phyloP scores from a whole-genome alignment of 2,113 vertebrate species.

The pig (Sus scrofa) region DNA sequence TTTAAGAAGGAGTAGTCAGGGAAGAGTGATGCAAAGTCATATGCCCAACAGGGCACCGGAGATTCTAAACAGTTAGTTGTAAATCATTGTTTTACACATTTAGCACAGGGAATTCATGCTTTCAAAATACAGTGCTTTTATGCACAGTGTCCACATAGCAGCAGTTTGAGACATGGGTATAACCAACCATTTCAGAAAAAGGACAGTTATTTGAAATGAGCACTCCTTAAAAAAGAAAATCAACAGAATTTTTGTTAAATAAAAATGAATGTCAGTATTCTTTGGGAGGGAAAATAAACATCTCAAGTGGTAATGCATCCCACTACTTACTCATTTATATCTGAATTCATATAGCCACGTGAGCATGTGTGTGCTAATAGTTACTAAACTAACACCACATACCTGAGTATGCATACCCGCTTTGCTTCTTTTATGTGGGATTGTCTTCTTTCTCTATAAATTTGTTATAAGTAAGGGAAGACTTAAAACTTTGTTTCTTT shows the following conservation, averaged over 20 bases:
- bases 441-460: background rate
- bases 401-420: background rate
- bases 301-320: constrained; percentile 9
- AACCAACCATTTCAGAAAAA: background rate
- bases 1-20: background rate
- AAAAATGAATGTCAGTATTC: constrained; percentile 13
- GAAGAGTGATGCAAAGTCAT: constrained; percentile 41
- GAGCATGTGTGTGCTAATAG: background rate
- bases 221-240: constrained; percentile 28
- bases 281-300: background rate
- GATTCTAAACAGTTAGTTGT: constrained; percentile 18
- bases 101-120: background rate
- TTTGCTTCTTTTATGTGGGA: background rate
- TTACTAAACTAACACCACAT: background rate
- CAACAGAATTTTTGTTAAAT: constrained; percentile 21
- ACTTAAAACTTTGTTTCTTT: constrained; percentile 9
- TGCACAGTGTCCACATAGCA: background rate
- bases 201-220: background rate
- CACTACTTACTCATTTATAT: background rate
- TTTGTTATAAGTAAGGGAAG: background rate
- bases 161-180: background rate
- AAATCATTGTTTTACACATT: constrained; percentile 12
- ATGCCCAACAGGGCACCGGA: background rate
- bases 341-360: background rate
- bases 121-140: background rate